Evolutionary conservation across 2,113 vertebrate genomes (phyloP).

Genomic region (Ptilorrhoa leucosticta): DNA sequence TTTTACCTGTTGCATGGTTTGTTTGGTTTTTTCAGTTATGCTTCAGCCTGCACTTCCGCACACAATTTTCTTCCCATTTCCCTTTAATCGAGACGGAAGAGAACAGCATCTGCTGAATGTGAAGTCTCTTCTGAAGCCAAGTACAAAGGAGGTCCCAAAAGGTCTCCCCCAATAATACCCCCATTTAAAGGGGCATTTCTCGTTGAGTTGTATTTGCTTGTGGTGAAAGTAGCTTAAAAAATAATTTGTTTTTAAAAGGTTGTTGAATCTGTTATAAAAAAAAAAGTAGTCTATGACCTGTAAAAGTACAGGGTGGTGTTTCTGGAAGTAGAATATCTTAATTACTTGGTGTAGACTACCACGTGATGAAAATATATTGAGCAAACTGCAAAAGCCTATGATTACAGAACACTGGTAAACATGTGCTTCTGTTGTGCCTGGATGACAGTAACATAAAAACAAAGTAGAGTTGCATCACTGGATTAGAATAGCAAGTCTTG

Average conservation of each 20-base stretch:
- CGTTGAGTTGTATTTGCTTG: neutral
- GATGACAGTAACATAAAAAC: neutral
- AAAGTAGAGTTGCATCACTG: neutral
- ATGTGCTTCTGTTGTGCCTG: neutral
- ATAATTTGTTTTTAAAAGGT: neutral
- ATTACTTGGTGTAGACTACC: neutral
- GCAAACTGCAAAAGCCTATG: neutral
- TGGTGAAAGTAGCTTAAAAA: neutral
- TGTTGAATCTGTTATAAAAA: neutral
- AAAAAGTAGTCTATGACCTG: neutral
- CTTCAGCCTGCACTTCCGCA: neutral
- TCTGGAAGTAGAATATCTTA: neutral
- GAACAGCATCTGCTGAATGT: neutral
- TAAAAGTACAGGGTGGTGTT: neutral
- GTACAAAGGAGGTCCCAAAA: neutral
- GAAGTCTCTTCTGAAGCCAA: neutral
- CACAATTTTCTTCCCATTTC: neutral
- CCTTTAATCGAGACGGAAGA: neutral
- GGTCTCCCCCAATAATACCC: neutral
- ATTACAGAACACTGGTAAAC: neutral
- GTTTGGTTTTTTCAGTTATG: neutral
- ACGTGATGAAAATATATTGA: neutral
- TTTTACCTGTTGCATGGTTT: neutral
- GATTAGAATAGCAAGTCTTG: neutral
- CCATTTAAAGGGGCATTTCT: neutral